phyloP scores from a whole-genome alignment of 2,888 invertebrate genomes.

The Scaptomyza parva region DNA sequence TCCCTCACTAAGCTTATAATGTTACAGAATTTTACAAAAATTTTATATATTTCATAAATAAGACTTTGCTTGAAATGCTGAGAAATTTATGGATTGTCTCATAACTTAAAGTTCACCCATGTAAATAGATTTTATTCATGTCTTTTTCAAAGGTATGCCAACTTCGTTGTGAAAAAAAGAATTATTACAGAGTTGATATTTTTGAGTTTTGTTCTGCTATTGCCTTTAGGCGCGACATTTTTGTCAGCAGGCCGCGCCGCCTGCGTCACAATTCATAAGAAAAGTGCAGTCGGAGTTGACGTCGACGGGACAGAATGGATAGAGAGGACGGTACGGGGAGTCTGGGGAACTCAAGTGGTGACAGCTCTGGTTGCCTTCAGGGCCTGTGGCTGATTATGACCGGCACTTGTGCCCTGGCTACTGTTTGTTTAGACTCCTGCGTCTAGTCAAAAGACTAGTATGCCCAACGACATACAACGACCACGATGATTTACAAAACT shows the following conservation, averaged over 20 bases:
- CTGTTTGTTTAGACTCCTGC: conserved; percentile 79
- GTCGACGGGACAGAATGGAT: conserved; percentile 3
- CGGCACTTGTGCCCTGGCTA: conserved; percentile 46
- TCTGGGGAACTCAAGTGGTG: conserved; percentile 65
- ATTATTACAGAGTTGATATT: conserved; percentile 2
- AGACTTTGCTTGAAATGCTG: not conserved
- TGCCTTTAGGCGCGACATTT: conserved; percentile 68
- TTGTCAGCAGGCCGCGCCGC: conserved; percentile 60
- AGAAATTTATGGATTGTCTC: conserved; percentile 13
- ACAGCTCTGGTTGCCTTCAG: conserved; percentile 57
- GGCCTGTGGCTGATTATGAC: conserved; percentile 70
- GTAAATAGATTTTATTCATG: conserved; percentile 12
- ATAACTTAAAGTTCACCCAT: not conserved
- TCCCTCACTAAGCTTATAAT: conserved; percentile 18
- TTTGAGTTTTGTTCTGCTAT: conserved; percentile 12
- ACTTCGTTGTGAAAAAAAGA: conserved; percentile 29
- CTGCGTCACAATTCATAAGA: conserved; percentile 64
- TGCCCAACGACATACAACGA: conserved; percentile 1
- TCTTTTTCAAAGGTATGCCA: conserved; percentile 28
- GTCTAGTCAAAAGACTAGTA: conserved; percentile 57
- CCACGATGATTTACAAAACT: conserved; percentile 48
- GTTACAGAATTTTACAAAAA: not conserved
- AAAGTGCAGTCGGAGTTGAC: conserved; percentile 48
- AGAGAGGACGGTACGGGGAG: conserved; percentile 12
- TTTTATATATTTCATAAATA: not conserved